Percentiles rank a stretch among this genome's conserved stretches.
Conservation (phyloP, 2,113 vertebrate genomes). For the Nyctereutes procyonoides region DNA sequence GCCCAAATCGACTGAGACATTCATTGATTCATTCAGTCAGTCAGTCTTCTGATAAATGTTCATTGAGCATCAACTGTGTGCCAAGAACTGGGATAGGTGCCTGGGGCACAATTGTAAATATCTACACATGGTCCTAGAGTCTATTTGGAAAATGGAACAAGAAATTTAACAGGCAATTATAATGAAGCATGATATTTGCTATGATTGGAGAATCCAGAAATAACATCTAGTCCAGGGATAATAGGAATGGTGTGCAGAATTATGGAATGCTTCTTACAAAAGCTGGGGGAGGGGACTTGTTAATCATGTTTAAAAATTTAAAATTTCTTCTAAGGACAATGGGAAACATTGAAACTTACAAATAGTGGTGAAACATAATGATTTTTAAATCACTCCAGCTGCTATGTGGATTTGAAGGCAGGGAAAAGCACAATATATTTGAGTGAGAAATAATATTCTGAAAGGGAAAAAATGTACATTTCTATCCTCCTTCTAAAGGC, state of each 20-base stretch:
- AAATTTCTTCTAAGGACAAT: not conserved
- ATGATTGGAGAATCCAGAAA: not conserved
- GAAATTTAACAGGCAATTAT: not conserved
- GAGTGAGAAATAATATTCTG: not conserved
- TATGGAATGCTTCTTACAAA: not conserved
- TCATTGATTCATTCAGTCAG: not conserved
- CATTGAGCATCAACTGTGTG: not conserved
- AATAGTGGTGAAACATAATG: not conserved
- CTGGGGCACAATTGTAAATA: not conserved
- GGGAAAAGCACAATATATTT: constrained; percentile 13
- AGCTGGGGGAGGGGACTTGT: not conserved
- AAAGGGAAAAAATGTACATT: not conserved
- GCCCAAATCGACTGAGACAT: not conserved
- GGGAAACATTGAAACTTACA: not conserved
- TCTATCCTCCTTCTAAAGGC: not conserved
- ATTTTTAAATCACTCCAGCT: constrained; percentile 1
- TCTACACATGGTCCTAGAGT: not conserved
- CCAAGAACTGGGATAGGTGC: not conserved
- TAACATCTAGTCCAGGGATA: not conserved
- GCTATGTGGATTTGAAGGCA: not conserved
- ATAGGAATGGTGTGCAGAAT: not conserved
- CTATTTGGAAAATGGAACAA: not conserved
- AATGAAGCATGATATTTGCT: not conserved
- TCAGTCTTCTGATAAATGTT: not conserved
- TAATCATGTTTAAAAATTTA: not conserved